Base-by-base conservation (phyloP, 2,888 invertebrate species). In the Ormyrus labotus region DNA sequence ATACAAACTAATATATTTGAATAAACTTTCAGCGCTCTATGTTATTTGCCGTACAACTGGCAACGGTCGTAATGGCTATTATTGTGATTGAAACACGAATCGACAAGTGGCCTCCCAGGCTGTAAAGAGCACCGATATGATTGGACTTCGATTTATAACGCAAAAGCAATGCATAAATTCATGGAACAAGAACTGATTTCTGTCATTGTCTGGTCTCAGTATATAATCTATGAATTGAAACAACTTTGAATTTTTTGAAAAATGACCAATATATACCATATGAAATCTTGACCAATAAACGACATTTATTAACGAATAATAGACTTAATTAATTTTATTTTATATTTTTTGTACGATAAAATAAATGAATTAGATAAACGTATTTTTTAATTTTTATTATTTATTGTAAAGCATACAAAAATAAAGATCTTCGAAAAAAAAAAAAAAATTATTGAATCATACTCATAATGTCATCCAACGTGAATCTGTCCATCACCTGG, bases 381-480 rank as follows among this genome's bases (percentile, higher is more conserved):
- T 34, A 67, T 13, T 19, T 53, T 53, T 53, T 67, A 53, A 11
- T 53, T 53, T 53, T 58, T 47, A 47, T 58, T 58, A 69, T 58
- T 58, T 65, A 7, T 65, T 65, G 4, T 47, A 34, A 34, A 34
- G 34, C 34, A 34, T 34, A 34, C 34, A 34, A 34, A 34, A 34
- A 34, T 34, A 34, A 34, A 34, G 4, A 34, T 34, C 34, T 34
- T 34, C 0, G 4, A 34, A 34, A 34, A 34, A 34, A 19, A 1
- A 19, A 19, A 19, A 19, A 19, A 19, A 51, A 4, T 84, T 76
- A 85, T 47, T 58, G 51, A 7, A 86, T 8, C 0, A 85, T 34
- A 0, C 11, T 48, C 3, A 84, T 0, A 45, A 88, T 45, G 0
- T 87, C 85, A 0, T 6, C 5, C 0, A 85, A 0, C 0, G 82